These are phyloP conservation scores for Saccopteryx leptura DNA, from an alignment of 2,113 vertebrate species.

Conservation along the genomic window DNA sequence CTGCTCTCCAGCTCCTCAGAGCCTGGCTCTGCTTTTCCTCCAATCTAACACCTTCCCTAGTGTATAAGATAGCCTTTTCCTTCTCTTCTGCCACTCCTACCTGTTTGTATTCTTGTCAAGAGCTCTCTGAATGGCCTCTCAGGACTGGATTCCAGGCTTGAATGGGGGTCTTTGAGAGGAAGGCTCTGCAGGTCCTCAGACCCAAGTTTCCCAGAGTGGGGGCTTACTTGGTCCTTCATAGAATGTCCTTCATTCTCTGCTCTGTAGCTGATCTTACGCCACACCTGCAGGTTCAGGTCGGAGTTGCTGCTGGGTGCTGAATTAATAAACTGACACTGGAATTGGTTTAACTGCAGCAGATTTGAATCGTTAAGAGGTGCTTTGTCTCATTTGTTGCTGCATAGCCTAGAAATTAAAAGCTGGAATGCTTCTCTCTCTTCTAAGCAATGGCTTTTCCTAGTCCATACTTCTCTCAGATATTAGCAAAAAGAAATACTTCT, in stretches of 20 bases:
- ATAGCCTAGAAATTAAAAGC: conserved; percentile 12
- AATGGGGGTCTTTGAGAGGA: not conserved
- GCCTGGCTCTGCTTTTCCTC: not conserved
- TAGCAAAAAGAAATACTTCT: not conserved
- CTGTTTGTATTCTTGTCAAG: not conserved
- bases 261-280: not conserved
- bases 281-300: not conserved
- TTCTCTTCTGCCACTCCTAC: not conserved
- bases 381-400: not conserved
- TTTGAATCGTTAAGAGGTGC: not conserved
- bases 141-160: not conserved
- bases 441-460: not conserved
- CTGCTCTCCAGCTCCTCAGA: not conserved
- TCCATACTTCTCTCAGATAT: not conserved
- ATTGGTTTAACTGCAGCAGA: not conserved
- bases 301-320: not conserved
- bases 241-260: not conserved
- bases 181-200: not conserved
- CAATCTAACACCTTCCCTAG: not conserved
- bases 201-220: not conserved
- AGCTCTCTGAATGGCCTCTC: not conserved
- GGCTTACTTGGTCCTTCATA: not conserved
- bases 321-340: not conserved
- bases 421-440: not conserved
- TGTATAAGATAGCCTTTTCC: not conserved